A percentile compares a stretch with the other conserved stretches of the same genome.
Evolutionary conservation across 2,797 vertebrate genomes (phyloP).

Genomic region (Alfaro cultratus): DNA sequence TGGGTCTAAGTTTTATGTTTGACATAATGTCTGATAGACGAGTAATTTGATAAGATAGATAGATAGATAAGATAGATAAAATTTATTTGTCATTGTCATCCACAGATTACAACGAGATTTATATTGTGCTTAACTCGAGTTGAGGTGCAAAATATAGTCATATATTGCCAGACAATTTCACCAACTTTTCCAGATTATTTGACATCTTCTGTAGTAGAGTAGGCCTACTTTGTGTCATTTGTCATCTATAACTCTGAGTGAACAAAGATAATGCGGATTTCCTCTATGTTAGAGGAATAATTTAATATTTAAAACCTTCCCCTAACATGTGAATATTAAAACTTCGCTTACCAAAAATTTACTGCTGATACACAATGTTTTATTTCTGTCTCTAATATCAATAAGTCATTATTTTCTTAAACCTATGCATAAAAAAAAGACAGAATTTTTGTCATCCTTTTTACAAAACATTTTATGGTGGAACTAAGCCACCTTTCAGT

Average conservation of each 20-base stretch:
- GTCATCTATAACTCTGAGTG: not conserved
- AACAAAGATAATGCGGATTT: not conserved
- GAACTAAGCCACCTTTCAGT: not conserved
- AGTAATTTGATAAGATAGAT: too few species aligned
- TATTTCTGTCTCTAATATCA: not conserved
- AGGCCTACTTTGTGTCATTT: not conserved
- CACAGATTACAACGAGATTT: too few species aligned
- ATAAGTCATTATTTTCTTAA: not conserved
- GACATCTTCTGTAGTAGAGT: not conserved
- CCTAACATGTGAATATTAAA: not conserved
- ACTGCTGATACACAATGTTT: not conserved
- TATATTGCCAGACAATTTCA: too few species aligned
- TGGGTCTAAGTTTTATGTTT: not conserved
- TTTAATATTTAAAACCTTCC: not conserved
- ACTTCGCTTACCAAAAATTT: not conserved
- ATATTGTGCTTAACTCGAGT: too few species aligned
- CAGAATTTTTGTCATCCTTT: not conserved
- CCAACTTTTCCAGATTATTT: not conserved
- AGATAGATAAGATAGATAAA: too few species aligned
- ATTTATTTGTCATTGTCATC: too few species aligned
- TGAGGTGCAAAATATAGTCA: too few species aligned
- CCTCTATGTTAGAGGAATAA: not conserved
- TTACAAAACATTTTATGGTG: not conserved
- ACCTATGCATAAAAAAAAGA: not conserved
- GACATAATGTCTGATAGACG: not conserved